These are phyloP conservation scores for Amaurobius ferox DNA, from an alignment of 2,888 invertebrate species.

Conservation along the genomic window DNA sequence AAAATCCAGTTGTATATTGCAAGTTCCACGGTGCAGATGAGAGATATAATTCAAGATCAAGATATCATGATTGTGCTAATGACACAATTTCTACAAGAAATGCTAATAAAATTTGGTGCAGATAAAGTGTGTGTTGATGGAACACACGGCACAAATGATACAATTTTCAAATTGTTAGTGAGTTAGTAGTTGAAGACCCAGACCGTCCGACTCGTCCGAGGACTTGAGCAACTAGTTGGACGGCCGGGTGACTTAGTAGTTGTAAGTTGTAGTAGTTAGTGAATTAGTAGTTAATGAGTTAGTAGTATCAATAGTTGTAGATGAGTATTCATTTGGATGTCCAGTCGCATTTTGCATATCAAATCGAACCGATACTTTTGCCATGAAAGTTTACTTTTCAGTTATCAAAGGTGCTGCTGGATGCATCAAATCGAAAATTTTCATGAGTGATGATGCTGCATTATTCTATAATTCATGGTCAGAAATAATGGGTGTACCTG, in stretches of 20 bases:
- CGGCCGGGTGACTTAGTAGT: too few species aligned
- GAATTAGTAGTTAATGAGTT: too few species aligned
- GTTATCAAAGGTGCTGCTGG: not conserved
- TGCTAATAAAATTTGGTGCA: constrained; percentile 41
- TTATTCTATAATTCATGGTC: constrained; percentile 71
- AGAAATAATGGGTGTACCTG: constrained; percentile 42
- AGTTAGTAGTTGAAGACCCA: too few species aligned
- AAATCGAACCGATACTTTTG: not conserved
- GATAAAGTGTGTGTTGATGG: constrained; percentile 39
- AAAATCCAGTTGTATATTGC: too few species aligned
- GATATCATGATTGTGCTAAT: constrained; percentile 57
- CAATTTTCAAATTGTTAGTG: constrained; percentile 49
- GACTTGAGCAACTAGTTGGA: too few species aligned
- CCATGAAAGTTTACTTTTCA: constrained; percentile 31
- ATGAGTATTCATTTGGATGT: constrained; percentile 39
- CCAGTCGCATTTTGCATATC: constrained; percentile 33
- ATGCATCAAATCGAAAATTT: not conserved
- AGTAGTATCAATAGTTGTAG: constrained; percentile 33
- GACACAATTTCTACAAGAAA: constrained; percentile 35
- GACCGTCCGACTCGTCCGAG: too few species aligned
- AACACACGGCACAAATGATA: constrained; percentile 43
- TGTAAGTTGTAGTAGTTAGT: too few species aligned
- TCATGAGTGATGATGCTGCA: constrained; percentile 73
- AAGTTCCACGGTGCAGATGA: too few species aligned
- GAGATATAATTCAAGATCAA: too few species aligned